Percentiles rank a stretch among this genome's conserved stretches.
Evolutionary conservation across 2,113 vertebrate species (phyloP).

Genomic region (Sylvia atricapilla): DNA sequence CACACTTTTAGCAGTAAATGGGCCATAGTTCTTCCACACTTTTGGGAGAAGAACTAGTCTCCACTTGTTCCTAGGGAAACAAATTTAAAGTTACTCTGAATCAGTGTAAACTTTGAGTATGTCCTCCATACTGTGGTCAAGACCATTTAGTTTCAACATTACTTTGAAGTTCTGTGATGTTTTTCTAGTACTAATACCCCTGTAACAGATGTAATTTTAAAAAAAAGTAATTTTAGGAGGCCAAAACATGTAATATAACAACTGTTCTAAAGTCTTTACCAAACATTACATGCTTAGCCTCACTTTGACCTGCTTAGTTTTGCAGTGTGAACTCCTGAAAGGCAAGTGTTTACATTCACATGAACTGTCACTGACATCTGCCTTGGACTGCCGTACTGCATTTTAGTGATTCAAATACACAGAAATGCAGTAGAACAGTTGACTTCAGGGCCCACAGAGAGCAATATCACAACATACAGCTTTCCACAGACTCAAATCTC

Average conservation of each 20-base stretch:
- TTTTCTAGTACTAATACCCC: neutral
- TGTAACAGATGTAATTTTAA: neutral
- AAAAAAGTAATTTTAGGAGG: neutral
- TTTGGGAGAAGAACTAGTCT: neutral
- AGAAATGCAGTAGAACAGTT: neutral
- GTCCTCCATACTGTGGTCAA: neutral
- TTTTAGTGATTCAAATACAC: neutral
- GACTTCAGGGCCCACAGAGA: neutral
- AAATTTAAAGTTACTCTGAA: neutral
- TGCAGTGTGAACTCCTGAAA: neutral
- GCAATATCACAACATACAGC: rapidly evolving
- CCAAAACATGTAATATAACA: rapidly evolving
- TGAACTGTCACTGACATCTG: neutral
- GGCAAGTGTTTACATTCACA: neutral
- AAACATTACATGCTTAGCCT: neutral
- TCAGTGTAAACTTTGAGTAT: neutral
- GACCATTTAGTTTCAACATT: neutral
- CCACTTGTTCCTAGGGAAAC: neutral
- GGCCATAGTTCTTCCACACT: neutral
- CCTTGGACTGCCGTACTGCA: neutral
- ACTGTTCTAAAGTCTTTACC: neutral
- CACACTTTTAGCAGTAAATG: neutral
- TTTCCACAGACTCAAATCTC: neutral
- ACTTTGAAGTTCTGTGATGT: neutral
- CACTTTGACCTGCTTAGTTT: neutral